Base-by-base conservation (phyloP, 2,113 vertebrate species). In the Hippocampus comes region DNA sequence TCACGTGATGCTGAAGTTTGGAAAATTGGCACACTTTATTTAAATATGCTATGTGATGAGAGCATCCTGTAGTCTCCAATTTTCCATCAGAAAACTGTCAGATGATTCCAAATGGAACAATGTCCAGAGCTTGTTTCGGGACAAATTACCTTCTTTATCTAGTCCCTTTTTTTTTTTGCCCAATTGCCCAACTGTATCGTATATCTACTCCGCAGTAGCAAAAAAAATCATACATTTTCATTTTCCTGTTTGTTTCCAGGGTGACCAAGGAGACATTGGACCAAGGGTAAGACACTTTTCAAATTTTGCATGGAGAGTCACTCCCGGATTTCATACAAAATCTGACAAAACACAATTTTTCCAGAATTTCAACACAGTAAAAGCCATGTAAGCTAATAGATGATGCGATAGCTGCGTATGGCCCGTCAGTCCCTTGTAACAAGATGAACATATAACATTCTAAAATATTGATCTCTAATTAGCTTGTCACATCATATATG, bases 211-310 rank as follows among this genome's bases (percentile, higher is more conserved):
- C 27, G 38, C 23, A 61, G 63, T 75, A 55, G 75, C 73, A 48
- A 9, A 0, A 18, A 83, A 76, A 67, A 34, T 88, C 73, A 87
- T 78, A 81, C 68, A 55, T 56, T 48, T 70, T 88, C 34, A 80
- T 80, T n/a, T 89, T 79, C 74, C 53, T 84, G 69, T 83, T 78
- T 89, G 74, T 80, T 82, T 68, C 0, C 89, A 98, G 96, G 96
- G 96, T 79, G 93, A 95, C 86, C 92, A 94, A 76, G 96, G 96
- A 88, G 94, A 97, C 80, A 55, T 92, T 0, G 96, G 96, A 68
- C 95, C 96, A 0, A 88, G 94, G 94, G 96, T 98, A 87, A 94
- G 96, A 87, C 5, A 48, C 12, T 3, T 14, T 65, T 46, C 9
- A 7, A 46, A 3, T 65, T 11, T 65, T 23, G n/a, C 11, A 23